Percentiles rank a stretch among this genome's conserved stretches.
phyloP scores from a whole-genome alignment of 2,113 vertebrate genomes.

The Fregata magnificens region DNA sequence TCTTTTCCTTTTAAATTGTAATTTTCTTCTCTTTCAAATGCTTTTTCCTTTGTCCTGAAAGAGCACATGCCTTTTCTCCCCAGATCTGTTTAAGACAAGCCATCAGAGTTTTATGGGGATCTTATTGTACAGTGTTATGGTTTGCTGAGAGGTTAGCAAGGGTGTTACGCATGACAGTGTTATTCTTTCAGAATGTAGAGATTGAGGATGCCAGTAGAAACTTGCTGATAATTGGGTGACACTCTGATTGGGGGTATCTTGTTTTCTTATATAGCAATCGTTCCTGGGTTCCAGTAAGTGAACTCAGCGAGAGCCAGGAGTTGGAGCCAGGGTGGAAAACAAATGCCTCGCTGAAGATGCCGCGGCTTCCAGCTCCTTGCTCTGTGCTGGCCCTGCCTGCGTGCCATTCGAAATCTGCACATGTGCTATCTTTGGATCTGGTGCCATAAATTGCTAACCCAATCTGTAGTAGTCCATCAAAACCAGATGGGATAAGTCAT shows the following conservation, averaged over 20 bases:
- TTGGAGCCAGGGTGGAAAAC: neutral
- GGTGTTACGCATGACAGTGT: fast-evolving
- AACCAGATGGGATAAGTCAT: conserved; percentile 37
- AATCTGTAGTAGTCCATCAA: conserved; percentile 44
- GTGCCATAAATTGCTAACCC: conserved; percentile 42
- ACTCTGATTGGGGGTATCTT: neutral
- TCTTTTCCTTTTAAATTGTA: neutral
- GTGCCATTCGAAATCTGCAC: neutral
- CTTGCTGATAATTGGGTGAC: neutral
- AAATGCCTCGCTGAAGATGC: conserved; percentile 7
- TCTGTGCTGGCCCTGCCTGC: neutral
- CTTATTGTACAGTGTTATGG: neutral
- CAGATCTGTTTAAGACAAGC: neutral
- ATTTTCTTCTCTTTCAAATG: neutral
- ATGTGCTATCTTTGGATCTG: conserved; percentile 36
- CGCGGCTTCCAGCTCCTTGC: neutral
- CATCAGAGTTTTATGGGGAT: neutral
- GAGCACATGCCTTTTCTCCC: neutral
- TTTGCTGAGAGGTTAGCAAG: neutral
- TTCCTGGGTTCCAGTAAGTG: neutral
- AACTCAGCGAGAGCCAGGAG: neutral
- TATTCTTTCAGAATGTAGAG: neutral
- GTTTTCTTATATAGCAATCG: neutral
- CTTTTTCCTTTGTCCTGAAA: neutral
- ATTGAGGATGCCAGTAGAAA: neutral